Evolutionary conservation across 2,888 invertebrate species (phyloP).

Genomic region (Herminia tarsipennalis): DNA sequence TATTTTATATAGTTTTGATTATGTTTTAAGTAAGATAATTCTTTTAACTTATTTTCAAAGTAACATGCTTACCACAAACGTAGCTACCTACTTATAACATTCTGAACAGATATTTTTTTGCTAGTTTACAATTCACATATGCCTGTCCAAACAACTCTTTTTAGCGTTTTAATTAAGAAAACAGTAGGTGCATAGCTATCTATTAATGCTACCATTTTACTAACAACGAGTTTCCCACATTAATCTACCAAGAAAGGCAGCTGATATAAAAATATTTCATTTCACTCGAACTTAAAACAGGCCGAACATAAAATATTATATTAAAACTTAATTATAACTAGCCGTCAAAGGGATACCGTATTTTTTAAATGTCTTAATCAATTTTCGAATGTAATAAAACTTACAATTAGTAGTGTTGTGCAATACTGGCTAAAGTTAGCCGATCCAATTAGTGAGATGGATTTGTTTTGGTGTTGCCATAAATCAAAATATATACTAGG

Average conservation of each 20-base stretch:
- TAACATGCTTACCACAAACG: too few relatives aligned
- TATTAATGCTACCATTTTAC: not conserved
- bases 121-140: too few relatives aligned
- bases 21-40: too few relatives aligned
- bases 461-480: conserved; percentile 75
- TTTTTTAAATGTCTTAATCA: conserved; percentile 46
- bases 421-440: conserved; percentile 56
- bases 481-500: conserved; percentile 66
- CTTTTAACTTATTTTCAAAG: too few relatives aligned
- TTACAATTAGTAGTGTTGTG: conserved; percentile 52
- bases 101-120: too few relatives aligned
- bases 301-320: conserved; percentile 34
- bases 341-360: conserved; percentile 37
- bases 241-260: conserved; percentile 10
- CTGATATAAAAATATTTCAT: conserved; percentile 17
- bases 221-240: conserved; percentile 11
- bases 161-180: too few relatives aligned
- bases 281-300: conserved; percentile 21
- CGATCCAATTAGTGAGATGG: conserved; percentile 70
- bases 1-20: too few relatives aligned
- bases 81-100: too few relatives aligned
- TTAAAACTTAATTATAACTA: conserved; percentile 36
- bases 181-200: too few relatives aligned
- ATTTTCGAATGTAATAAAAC: conserved; percentile 45
- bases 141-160: too few relatives aligned